A percentile compares a stretch with the other conserved stretches of the same genome.
Evolutionary conservation across 2,797 vertebrate genomes (phyloP).

Genomic region (Agapornis canus): DNA sequence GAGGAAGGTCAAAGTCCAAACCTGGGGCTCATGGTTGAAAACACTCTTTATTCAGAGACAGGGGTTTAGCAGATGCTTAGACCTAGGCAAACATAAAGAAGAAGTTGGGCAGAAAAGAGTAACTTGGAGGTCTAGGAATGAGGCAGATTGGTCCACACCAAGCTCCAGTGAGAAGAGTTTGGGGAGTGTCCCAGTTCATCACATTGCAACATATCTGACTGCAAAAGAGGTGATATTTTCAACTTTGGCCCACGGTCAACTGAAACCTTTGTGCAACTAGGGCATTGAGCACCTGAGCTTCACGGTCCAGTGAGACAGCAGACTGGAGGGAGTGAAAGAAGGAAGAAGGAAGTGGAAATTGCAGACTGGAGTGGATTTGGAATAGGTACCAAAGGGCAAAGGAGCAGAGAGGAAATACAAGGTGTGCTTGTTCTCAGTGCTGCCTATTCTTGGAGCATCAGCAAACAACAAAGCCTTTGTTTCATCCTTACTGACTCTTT

Average conservation of each 20-base stretch:
- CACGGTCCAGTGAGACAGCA: fast-evolving
- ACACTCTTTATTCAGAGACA: background rate
- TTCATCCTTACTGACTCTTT: background rate
- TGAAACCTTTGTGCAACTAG: background rate
- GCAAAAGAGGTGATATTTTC: background rate
- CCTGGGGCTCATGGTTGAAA: background rate
- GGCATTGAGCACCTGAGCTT: background rate
- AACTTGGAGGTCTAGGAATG: background rate
- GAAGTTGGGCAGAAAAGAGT: background rate
- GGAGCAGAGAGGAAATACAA: background rate
- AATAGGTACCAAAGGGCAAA: background rate
- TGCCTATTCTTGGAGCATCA: background rate
- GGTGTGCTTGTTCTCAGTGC: background rate
- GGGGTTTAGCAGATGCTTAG: background rate
- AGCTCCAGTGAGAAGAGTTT: background rate
- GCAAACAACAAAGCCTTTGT: background rate
- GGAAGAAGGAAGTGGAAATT: background rate
- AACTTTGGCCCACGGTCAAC: background rate
- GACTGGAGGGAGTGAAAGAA: background rate
- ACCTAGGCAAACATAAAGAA: background rate
- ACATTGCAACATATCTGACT: background rate
- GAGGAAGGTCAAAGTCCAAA: background rate
- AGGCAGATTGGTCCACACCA: background rate
- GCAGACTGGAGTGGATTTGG: background rate
- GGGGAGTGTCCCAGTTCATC: background rate